A percentile compares a stretch with the other conserved stretches of the same genome.
Evolutionary conservation across 2,113 vertebrate species (phyloP).

Genomic region (Microtus richardsoni): DNA sequence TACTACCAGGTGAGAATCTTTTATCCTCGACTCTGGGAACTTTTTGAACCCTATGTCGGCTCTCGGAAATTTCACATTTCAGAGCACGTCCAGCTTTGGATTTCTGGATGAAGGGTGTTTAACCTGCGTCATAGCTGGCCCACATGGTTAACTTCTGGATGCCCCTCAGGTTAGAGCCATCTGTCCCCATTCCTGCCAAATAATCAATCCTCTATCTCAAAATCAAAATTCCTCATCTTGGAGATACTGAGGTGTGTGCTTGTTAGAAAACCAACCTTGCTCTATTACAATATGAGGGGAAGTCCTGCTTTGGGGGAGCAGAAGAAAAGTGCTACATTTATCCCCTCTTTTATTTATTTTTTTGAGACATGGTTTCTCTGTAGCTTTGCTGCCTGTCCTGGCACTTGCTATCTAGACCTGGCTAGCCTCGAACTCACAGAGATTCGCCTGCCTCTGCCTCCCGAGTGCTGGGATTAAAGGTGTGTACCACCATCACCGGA

Average conservation of each 20-base stretch:
- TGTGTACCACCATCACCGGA: too few relatives aligned
- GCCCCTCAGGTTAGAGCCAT: not conserved
- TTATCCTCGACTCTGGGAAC: not conserved
- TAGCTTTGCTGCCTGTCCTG: too few relatives aligned
- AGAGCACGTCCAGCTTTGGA: not conserved
- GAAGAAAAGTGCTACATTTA: not conserved
- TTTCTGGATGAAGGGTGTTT: not conserved
- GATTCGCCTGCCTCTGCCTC: too few relatives aligned
- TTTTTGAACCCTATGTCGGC: not conserved
- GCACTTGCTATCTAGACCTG: too few relatives aligned
- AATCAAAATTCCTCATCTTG: not conserved
- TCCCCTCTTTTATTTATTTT: too few relatives aligned
- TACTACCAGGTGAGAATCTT: not conserved
- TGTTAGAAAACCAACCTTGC: not conserved
- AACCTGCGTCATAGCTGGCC: not conserved
- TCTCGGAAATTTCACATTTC: not conserved
- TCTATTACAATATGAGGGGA: not conserved
- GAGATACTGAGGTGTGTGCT: not conserved
- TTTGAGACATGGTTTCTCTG: too few relatives aligned
- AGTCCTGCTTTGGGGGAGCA: not conserved
- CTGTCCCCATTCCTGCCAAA: not conserved
- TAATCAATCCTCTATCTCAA: constrained; percentile 1
- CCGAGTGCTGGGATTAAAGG: too few relatives aligned
- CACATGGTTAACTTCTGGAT: not conserved
- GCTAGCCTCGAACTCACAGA: too few relatives aligned